phyloP scores from a whole-genome alignment of 1,140 invertebrate species.

The Phymorhynchus buccinoides region DNA sequence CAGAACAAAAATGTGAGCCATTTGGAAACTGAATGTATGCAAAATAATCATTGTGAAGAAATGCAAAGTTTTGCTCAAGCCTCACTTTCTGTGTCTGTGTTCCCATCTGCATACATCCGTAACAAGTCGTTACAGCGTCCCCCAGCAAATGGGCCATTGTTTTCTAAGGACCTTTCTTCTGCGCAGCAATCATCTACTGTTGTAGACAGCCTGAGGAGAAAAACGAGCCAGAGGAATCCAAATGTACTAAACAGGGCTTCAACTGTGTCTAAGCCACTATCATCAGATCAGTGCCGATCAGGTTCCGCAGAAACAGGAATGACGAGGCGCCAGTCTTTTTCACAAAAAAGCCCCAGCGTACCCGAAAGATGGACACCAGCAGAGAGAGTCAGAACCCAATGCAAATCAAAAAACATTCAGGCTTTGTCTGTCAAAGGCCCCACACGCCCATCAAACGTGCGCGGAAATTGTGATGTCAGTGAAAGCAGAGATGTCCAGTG shows the following conservation, averaged over 20 bases:
- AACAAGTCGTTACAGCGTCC: not conserved
- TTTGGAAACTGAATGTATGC: not conserved
- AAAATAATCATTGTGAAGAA: not conserved
- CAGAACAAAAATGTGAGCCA: not conserved
- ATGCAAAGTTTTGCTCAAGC: not conserved
- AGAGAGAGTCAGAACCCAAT: not conserved
- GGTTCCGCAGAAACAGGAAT: not conserved
- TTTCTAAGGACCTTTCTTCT: not conserved
- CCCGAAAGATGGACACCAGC: not conserved
- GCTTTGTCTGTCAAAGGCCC: not conserved
- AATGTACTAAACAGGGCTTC: too few relatives aligned
- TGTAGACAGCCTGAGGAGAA: not conserved
- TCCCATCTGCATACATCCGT: not conserved
- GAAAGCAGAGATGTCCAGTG: not conserved
- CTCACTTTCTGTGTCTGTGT: not conserved
- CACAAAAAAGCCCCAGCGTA: not conserved
- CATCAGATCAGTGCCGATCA: not conserved
- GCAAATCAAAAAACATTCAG: not conserved
- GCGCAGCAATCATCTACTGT: not conserved
- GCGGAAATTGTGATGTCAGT: not conserved
- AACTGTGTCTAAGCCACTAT: not conserved
- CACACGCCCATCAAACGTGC: not conserved
- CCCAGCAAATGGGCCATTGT: too few relatives aligned
- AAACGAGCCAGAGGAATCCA: too few relatives aligned
- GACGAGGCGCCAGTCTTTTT: not conserved